A percentile compares a stretch with the other conserved stretches of the same genome.
phyloP scores from a whole-genome alignment of 2,113 vertebrate genomes.

The Lampris incognitus region DNA sequence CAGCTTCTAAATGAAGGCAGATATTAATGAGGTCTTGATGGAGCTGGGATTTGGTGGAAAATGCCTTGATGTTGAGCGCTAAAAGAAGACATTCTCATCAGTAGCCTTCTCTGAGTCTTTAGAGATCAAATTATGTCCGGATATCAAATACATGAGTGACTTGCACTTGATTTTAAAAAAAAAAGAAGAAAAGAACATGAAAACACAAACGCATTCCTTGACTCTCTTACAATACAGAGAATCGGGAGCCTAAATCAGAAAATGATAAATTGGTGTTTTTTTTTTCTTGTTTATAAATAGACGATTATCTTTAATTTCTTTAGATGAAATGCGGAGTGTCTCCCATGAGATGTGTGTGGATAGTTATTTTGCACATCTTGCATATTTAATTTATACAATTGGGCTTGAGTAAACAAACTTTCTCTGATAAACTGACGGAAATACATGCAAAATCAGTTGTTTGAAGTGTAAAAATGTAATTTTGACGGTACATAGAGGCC shows the following conservation, averaged over 20 bases:
- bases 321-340: constrained; percentile 75
- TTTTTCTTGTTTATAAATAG: constrained; percentile 81
- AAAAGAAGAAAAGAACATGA: constrained; percentile 27
- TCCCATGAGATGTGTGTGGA: constrained; percentile 71
- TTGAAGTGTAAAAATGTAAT: constrained; percentile 64
- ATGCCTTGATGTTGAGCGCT: constrained; percentile 71
- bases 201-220: constrained; percentile 66
- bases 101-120: constrained; percentile 64
- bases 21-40: constrained; percentile 74
- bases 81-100: constrained; percentile 68
- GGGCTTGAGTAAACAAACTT: constrained; percentile 65
- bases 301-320: constrained; percentile 84
- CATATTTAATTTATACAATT: constrained; percentile 70
- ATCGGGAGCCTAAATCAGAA: constrained; percentile 62
- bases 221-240: constrained; percentile 62
- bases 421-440: constrained; percentile 55
- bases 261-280: constrained; percentile 47
- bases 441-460: constrained; percentile 63
- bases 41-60: constrained; percentile 58
- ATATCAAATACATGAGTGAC: constrained; percentile 75
- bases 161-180: constrained; percentile 69
- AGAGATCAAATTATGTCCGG: constrained; percentile 76
- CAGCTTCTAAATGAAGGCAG: constrained; percentile 57
- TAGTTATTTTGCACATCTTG: constrained; percentile 59
- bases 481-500: constrained; percentile 24